These are phyloP conservation scores for Dendrocincla fuliginosa DNA, from an alignment of 2,797 vertebrate genomes.

Conservation along the genomic window DNA sequence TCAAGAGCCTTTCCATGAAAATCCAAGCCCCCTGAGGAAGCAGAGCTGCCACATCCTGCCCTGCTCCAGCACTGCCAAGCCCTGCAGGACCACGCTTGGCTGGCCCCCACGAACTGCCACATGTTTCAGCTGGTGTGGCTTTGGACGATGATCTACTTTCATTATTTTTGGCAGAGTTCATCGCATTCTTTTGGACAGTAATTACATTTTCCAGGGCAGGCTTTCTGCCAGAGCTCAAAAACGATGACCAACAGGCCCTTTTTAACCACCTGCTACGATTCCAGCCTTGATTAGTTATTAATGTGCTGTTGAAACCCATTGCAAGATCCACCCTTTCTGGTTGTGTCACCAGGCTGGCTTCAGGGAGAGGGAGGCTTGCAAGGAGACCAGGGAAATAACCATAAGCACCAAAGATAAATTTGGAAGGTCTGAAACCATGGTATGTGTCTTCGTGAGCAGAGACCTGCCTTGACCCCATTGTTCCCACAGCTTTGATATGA, in stretches of 20 bases:
- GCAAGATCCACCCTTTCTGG: neutral
- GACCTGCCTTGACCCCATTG: neutral
- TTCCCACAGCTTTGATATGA: neutral
- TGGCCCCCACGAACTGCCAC: neutral
- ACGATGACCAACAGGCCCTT: conserved; percentile 26
- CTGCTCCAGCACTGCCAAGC: rapidly evolving
- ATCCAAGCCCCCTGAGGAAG: rapidly evolving
- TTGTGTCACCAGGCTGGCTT: neutral
- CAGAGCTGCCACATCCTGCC: rapidly evolving
- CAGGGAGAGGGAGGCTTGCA: neutral
- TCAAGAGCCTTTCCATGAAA: neutral
- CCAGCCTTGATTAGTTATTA: conserved; percentile 50
- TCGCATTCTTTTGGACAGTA: conserved; percentile 45
- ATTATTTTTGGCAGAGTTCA: conserved; percentile 50
- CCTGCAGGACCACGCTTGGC: neutral
- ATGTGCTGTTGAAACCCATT: neutral
- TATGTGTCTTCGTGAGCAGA: neutral
- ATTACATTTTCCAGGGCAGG: conserved; percentile 67
- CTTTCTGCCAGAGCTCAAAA: conserved; percentile 53
- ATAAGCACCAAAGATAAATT: neutral
- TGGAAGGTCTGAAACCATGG: neutral
- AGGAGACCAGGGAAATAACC: neutral
- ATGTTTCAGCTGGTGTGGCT: conserved; percentile 52
- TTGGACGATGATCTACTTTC: conserved; percentile 22
- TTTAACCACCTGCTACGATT: conserved; percentile 51